phyloP scores from a whole-genome alignment of 2,113 vertebrate genomes.

The Campylomormyrus tamandua region DNA sequence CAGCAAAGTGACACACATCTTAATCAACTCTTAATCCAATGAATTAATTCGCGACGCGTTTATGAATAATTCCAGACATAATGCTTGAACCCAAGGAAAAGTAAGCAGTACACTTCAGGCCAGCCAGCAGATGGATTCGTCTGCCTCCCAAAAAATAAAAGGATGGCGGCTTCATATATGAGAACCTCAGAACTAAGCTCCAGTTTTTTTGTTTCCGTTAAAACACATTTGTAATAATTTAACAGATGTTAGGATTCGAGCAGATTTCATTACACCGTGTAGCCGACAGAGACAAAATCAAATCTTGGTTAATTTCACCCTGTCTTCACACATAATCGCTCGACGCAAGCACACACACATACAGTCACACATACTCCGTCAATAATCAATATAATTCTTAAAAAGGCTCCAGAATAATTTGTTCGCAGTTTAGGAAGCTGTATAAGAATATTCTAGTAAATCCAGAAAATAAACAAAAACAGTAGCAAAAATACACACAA shows the following conservation, averaged over 20 bases:
- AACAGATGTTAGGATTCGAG: neutral
- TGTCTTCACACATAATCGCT: neutral
- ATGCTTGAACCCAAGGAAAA: conserved; percentile 63
- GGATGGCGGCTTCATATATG: conserved; percentile 20
- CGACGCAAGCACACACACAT: neutral
- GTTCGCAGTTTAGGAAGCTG: neutral
- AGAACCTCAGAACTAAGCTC: neutral
- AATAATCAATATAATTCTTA: neutral
- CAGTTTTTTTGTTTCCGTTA: neutral
- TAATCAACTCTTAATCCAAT: conserved; percentile 92
- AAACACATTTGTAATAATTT: neutral
- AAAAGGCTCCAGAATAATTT: neutral
- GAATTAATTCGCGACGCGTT: conserved; percentile 87
- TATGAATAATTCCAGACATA: conserved; percentile 81
- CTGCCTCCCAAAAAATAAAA: conserved; percentile 48
- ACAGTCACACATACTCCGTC: neutral
- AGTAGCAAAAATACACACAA: neutral
- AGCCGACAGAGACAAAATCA: neutral
- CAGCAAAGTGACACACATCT: conserved; percentile 95
- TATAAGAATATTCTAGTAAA: neutral
- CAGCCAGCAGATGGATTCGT: conserved; percentile 58
- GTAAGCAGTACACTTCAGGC: conserved; percentile 54
- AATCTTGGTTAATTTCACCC: neutral
- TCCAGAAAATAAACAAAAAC: neutral
- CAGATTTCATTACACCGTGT: neutral